A percentile compares a stretch with the other conserved stretches of the same genome.
Conservation (phyloP, 2,797 vertebrate species). For the Xenops minutus region DNA sequence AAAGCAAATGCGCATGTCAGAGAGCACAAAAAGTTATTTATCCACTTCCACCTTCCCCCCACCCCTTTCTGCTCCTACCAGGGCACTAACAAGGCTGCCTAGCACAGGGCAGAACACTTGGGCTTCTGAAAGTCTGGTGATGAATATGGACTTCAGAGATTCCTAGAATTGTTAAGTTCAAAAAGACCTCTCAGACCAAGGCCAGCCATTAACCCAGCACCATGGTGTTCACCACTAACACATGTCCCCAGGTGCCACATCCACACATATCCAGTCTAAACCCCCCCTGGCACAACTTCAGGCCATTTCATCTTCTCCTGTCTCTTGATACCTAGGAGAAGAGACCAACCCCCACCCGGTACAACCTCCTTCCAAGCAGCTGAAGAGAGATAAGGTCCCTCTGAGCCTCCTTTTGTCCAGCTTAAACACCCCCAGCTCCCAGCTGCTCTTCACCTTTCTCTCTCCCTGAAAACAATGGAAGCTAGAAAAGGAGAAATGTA, state of each 20-base stretch:
- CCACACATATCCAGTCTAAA: not conserved
- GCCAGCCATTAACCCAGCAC: not conserved
- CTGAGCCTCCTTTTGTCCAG: not conserved
- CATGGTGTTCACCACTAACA: not conserved
- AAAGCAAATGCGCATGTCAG: not conserved
- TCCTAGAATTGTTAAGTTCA: not conserved
- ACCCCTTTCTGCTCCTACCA: not conserved
- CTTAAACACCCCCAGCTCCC: not conserved
- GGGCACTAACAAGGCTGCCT: not conserved
- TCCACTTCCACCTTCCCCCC: not conserved
- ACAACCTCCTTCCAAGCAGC: not conserved
- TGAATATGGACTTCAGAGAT: not conserved
- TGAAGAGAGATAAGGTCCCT: not conserved
- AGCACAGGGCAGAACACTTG: not conserved
- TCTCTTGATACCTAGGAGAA: not conserved
- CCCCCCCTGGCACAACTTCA: not conserved
- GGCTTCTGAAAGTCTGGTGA: not conserved
- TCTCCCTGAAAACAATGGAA: not conserved
- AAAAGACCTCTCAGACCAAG: not conserved
- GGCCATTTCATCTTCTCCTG: not conserved
- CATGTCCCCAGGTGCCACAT: not conserved
- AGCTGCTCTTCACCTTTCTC: not conserved
- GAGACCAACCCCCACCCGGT: not conserved
- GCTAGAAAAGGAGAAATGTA: not conserved
- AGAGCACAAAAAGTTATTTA: conserved; percentile 17